Evolutionary conservation across 2,797 vertebrate genomes (phyloP).

Genomic region (Bovichtus variegatus): DNA sequence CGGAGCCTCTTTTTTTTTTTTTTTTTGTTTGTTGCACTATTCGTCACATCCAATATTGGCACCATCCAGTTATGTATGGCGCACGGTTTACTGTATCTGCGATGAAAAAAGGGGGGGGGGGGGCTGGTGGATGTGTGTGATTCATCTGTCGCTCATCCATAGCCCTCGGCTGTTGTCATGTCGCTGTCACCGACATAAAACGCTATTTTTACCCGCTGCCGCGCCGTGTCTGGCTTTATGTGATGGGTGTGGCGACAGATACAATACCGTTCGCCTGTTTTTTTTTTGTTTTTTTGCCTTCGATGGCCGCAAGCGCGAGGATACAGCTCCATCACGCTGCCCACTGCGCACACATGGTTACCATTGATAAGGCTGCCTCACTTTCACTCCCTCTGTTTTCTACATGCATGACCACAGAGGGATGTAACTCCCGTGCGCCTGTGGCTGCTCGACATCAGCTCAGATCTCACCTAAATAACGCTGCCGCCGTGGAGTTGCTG

Average conservation of each 20-base stretch:
- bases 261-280: constrained; percentile 42
- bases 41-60: constrained; percentile 33
- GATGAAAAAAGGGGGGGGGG: constrained; percentile 12
- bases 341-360: constrained; percentile 71
- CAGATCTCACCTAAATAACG: constrained; percentile 36
- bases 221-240: constrained; percentile 60
- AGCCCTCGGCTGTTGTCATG: constrained; percentile 71
- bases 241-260: constrained; percentile 84
- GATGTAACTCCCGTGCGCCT: constrained; percentile 50
- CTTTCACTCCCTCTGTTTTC: constrained; percentile 36
- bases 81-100: constrained; percentile 33
- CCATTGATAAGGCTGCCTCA: constrained; percentile 58
- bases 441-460: constrained; percentile 57
- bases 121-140: constrained; percentile 54
- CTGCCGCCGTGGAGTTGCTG: constrained; percentile 11
- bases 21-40: neutral
- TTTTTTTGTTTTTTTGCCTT: constrained; percentile 17
- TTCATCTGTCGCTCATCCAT: constrained; percentile 70
- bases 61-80: constrained; percentile 12
- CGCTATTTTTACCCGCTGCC: constrained; percentile 18
- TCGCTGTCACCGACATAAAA: constrained; percentile 65
- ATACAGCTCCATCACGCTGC: constrained; percentile 60
- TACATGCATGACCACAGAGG: constrained; percentile 64
- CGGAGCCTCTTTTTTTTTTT: neutral
- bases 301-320: constrained; percentile 49